A percentile compares a stretch with the other conserved stretches of the same genome.
Evolutionary conservation across 2,888 invertebrate species (phyloP).

Genomic region (Stratiomys singularior): DNA sequence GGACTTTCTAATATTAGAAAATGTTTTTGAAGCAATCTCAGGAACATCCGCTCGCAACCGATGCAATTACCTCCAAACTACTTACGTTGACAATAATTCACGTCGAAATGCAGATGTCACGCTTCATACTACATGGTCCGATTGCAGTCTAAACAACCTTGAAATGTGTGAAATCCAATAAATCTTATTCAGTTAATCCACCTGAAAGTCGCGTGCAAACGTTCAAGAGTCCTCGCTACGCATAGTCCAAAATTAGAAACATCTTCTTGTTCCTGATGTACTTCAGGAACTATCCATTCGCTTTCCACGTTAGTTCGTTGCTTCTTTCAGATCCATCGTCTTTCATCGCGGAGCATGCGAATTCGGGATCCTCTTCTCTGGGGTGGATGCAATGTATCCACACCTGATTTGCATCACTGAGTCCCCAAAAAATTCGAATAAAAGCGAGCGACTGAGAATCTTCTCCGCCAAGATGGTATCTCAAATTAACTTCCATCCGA

Average conservation of each 20-base stretch:
- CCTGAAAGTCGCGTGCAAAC: not conserved
- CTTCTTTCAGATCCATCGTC: not conserved
- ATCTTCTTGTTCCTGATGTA: slow-evolving; percentile 11
- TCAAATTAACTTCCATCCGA: slow-evolving; percentile 21
- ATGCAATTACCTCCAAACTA: no score
- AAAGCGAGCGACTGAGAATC: not conserved
- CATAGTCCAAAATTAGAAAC: not conserved
- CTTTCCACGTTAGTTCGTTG: not conserved
- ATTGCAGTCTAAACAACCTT: slow-evolving; percentile 3
- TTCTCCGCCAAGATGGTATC: not conserved
- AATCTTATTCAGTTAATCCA: slow-evolving; percentile 3
- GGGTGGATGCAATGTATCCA: slow-evolving; percentile 20
- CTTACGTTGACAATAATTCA: no score
- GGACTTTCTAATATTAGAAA: not conserved
- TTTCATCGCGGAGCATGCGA: not conserved
- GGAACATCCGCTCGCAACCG: no score
- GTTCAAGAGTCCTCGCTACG: not conserved
- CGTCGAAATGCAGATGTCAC: not conserved
- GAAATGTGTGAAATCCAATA: not conserved
- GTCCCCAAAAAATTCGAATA: slow-evolving; percentile 5
- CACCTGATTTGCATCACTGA: slow-evolving; percentile 45
- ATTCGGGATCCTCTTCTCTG: slow-evolving; percentile 9
- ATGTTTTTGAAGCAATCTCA: not conserved
- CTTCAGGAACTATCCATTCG: not conserved
- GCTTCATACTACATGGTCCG: not conserved